phyloP scores from a whole-genome alignment of 2,113 vertebrate genomes.

The Oryzias melastigma region DNA sequence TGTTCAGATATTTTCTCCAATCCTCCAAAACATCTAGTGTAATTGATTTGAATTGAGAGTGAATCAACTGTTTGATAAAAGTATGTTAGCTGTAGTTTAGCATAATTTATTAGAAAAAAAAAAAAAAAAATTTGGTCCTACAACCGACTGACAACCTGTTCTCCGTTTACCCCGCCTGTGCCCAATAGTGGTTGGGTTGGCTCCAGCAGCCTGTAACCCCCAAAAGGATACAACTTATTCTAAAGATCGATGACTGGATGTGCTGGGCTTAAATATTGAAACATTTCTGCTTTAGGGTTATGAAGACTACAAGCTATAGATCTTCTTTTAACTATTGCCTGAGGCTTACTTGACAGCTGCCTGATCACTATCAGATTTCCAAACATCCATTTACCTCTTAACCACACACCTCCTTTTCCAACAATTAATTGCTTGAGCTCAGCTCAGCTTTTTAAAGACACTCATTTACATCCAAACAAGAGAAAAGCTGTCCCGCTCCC shows the following conservation, averaged over 20 bases:
- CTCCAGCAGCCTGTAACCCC: neutral
- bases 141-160: no score
- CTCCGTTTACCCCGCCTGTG: no score
- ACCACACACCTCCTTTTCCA: slow-evolving; percentile 29
- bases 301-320: slow-evolving; percentile 26
- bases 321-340: slow-evolving; percentile 18
- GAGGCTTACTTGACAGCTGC: slow-evolving; percentile 41
- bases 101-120: no score
- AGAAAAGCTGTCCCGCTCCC: slow-evolving; percentile 41
- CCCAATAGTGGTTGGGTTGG: no score
- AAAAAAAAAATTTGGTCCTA: no score
- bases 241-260: no score
- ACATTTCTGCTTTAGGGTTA: slow-evolving; percentile 13
- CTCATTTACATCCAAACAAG: slow-evolving; percentile 25
- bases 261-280: neutral
- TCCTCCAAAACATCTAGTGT: no score
- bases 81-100: no score
- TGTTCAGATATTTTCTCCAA: no score
- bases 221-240: no score
- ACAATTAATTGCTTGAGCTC: slow-evolving; percentile 32
- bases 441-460: slow-evolving; percentile 21
- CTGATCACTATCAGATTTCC: slow-evolving; percentile 47
- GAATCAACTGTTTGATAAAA: no score
- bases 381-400: slow-evolving; percentile 8
- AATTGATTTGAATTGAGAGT: no score